Base-by-base conservation (phyloP, 2,113 vertebrate species). In the Atherinomorus stipes region DNA sequence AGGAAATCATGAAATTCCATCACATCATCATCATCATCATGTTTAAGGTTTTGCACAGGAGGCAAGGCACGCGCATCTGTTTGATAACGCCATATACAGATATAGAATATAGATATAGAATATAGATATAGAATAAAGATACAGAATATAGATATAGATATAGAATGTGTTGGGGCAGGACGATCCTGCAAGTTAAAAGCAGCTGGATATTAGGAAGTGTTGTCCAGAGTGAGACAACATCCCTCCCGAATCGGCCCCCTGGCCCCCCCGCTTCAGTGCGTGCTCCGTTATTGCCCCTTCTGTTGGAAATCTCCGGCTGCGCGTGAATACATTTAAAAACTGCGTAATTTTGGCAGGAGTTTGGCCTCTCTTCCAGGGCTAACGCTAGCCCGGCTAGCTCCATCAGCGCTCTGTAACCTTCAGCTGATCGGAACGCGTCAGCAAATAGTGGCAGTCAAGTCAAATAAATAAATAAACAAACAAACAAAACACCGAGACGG, bases 331-430 rank as follows among this genome's bases (percentile, higher is more conserved):
- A 26, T 11, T 22, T 9, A 61, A 63, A 28, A 80, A 64, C 53
- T 71, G 78, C 69, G 76, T 75, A 57, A 60, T 84, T 74, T 47
- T 54, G 57, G 7, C 28, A 31, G 61, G 74, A 86, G 80, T 90
- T 85, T 86, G 88, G 85, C 84, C 82, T 90, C 74, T 79, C 15
- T 62, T 58, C 53, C 26, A 47, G 64, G 37, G 90, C 89, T 88
- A 89, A 51, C 42, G 84, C 54, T 91, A 92, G 84, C 88, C 68
- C 4, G 76, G 80, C 80, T 90, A 91, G 88, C 91, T 86, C 84
- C 82, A 84, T 86, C 85, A 78, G 71, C 84, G 79, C 31, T 84
- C 86, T 90, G 81, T 92, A 92, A 92, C 91, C 91, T 92, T 92
- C 91, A 92, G 81, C 81, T 73, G 88, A 80, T 23, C 21, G 66